Conservation (phyloP, 2,888 invertebrate species). For the Pollenia griseotomentosa region DNA sequence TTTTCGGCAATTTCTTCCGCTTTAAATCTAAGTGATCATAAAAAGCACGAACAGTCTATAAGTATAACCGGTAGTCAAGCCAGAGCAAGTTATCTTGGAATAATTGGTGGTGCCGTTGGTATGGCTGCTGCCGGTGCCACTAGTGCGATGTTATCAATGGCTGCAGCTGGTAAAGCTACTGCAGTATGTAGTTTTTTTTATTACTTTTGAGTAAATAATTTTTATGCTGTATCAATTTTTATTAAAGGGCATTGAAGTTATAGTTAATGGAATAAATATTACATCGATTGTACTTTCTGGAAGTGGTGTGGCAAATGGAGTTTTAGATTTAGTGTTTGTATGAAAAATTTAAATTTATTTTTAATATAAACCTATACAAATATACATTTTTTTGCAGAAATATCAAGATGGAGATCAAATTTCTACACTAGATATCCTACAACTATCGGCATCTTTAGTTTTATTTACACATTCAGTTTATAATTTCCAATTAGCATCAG, state of each 20-base stretch:
- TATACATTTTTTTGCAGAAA: conserved; percentile 76
- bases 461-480: conserved; percentile 81
- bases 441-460: conserved; percentile 80
- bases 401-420: conserved; percentile 78
- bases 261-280: conserved; percentile 81
- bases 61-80: conserved; percentile 78
- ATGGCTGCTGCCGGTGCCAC: conserved; percentile 80
- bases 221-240: background rate
- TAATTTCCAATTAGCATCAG: conserved; percentile 81
- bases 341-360: conserved; percentile 47
- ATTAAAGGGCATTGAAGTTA: conserved; percentile 76
- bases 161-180: conserved; percentile 79
- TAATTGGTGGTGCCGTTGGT: conserved; percentile 77
- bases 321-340: conserved; percentile 80
- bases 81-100: conserved; percentile 79
- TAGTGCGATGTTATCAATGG: conserved; percentile 76
- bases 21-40: conserved; percentile 77
- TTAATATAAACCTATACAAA: background rate
- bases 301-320: conserved; percentile 79
- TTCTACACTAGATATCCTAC: conserved; percentile 77
- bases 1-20: conserved; percentile 79
- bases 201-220: background rate
- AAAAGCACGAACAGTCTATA: conserved; percentile 80
- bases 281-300: conserved; percentile 81
- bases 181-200: conserved; percentile 74